These are phyloP conservation scores for Metridium senile DNA, from an alignment of 92 coral and sea anemone genomes.

Conservation along the genomic window DNA sequence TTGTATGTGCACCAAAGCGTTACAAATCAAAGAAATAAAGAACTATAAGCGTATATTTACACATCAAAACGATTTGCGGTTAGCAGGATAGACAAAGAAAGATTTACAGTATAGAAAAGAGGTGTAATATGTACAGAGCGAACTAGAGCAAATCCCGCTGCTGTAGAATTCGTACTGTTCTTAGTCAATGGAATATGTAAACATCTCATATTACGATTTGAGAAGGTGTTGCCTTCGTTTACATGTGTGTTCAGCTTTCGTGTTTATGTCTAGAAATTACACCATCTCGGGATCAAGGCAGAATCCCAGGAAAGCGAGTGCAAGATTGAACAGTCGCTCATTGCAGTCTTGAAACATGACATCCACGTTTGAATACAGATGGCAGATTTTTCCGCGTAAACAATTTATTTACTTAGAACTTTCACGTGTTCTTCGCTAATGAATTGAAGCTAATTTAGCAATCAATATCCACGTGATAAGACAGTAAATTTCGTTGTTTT, in stretches of 20 bases:
- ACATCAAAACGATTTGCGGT: not conserved
- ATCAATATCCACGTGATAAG: not conserved
- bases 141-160: conserved; percentile 19
- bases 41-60: not conserved
- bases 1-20: conserved; percentile 10
- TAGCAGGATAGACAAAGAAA: not conserved
- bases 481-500: not conserved
- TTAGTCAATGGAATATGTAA: conserved; percentile 14
- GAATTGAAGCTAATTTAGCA: conserved; percentile 18
- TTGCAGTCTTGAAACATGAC: too few relatives aligned
- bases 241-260: not conserved
- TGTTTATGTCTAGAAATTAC: not conserved
- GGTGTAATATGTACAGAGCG: not conserved
- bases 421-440: conserved; percentile 6
- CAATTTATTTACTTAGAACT: conserved; percentile 16
- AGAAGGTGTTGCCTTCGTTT: conserved; percentile 10
- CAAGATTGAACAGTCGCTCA: not conserved
- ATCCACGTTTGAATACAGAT: not conserved
- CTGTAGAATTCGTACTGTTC: conserved; percentile 2
- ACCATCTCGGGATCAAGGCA: not conserved
- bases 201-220: conserved; percentile 15
- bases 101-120: not conserved
- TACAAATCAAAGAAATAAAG: not conserved
- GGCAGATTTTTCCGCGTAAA: conserved; percentile 7
- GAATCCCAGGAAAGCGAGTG: not conserved